Evolutionary conservation across 2,797 vertebrate genomes (phyloP).

Genomic region (Fringilla coelebs): DNA sequence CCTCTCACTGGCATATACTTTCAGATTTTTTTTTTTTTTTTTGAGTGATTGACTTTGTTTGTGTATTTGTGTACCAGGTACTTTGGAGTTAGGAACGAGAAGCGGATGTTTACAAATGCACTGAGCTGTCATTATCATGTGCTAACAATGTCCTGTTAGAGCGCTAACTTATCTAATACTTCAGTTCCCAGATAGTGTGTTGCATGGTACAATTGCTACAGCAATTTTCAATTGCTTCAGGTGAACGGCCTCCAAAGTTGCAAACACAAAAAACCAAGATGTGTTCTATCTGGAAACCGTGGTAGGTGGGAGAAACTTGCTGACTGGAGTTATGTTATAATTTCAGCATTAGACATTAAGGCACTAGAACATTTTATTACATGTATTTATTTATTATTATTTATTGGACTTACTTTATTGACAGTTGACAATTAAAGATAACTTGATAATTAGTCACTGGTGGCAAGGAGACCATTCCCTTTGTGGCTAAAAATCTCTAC

Average conservation of each 20-base stretch:
- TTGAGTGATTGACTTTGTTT: constrained; percentile 18
- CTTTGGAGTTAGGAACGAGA: constrained; percentile 40
- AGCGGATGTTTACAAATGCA: neutral
- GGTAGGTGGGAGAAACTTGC: neutral
- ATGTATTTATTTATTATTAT: neutral
- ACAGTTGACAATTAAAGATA: neutral
- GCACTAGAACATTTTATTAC: neutral
- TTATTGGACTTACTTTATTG: neutral
- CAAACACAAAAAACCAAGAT: neutral
- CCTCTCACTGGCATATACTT: neutral
- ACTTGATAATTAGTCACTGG: neutral
- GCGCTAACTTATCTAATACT: constrained; percentile 10
- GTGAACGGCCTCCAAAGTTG: constrained; percentile 27
- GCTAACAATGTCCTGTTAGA: constrained; percentile 18
- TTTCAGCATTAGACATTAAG: neutral
- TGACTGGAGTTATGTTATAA: neutral
- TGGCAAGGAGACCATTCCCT: neutral
- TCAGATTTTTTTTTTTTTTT: neutral
- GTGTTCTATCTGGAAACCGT: constrained; percentile 14
- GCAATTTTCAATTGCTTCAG: constrained; percentile 29
- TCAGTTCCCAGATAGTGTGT: constrained; percentile 7
- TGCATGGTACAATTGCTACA: neutral
- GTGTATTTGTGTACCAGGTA: constrained; percentile 17
- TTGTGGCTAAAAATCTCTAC: neutral
- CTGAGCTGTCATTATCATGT: constrained; percentile 15